Evolutionary conservation across 2,797 vertebrate species (phyloP), one percentile per base, ranked within the genome.

Genomic region (Lutjanus argentimaculatus): DNA sequence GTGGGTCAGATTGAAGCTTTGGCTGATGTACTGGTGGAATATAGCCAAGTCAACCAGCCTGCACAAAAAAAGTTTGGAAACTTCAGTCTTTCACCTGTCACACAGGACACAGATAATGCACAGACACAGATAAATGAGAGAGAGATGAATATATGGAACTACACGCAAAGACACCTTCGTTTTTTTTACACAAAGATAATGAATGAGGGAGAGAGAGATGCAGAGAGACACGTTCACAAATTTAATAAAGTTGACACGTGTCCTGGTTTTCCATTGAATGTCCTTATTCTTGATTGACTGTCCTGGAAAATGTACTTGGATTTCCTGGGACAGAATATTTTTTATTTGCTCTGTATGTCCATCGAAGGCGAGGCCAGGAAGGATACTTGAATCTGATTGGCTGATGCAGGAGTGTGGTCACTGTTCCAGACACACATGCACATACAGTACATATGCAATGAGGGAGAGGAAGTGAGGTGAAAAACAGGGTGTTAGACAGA

Each of bases 21-120:
- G 80, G 17, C 92, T 93, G 84, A 98, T 92, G 55, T 94, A 89
- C n/a, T 87, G 83, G 70, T 94, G 96, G 73, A 97, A 96, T 0
- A 88, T 90, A 14, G 93, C 94, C 62, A 96, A 70, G 80, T 97
- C 93, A 1, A 89, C 82, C n/a, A 96, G 92, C 6, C 95, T 97
- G 84, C 4, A 69, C 53, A 70, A 56, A 68, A 48, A 25, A 7
- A 19, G 15, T 19, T n/a, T 36, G 11, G 8, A 30, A 30, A 48
- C 10, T 19, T 16, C 8, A 61, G 17, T 62, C 10, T 55, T 51
- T 62, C 19, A 51, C 15, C 36, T 40, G 5, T 51, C 14, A 30
- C 22, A 51, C 8, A 1, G 1, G 6, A 40, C 48, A 75, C 8
- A 56, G 0, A 53, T n/a, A 46, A 66, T 21, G 8, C 19, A 42